phyloP scores from a whole-genome alignment of 2,113 vertebrate genomes.

The Indicator indicator region DNA sequence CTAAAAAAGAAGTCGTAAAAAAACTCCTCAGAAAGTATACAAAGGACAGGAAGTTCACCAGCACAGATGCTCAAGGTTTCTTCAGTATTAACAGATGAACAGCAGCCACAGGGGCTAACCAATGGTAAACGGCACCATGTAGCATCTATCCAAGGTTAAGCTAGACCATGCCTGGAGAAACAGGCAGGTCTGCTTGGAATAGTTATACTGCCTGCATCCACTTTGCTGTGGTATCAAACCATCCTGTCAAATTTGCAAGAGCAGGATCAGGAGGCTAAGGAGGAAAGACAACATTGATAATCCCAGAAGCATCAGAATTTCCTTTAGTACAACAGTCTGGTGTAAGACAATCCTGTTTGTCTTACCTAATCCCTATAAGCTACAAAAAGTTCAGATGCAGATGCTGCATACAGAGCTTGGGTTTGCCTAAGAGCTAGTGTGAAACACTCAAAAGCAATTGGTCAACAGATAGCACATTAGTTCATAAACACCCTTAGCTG shows the following conservation, averaged over 20 bases:
- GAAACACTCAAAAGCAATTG: neutral
- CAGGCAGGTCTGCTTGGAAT: neutral
- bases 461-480: neutral
- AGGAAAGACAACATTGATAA: neutral
- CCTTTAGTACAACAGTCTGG: neutral
- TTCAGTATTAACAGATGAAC: neutral
- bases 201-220: neutral
- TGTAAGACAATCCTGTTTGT: neutral
- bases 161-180: neutral
- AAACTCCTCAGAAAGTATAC: neutral
- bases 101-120: neutral
- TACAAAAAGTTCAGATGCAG: neutral
- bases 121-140: neutral
- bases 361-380: neutral
- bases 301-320: neutral
- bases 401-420: neutral
- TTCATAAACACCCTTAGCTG: neutral
- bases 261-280: neutral
- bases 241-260: neutral
- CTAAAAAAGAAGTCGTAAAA: neutral
- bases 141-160: neutral
- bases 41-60: neutral
- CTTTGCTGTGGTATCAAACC: constrained; percentile 4
- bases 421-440: neutral
- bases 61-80: neutral